Conservation (phyloP, 2,797 vertebrate species). For the Erpetoichthys calabaricus region DNA sequence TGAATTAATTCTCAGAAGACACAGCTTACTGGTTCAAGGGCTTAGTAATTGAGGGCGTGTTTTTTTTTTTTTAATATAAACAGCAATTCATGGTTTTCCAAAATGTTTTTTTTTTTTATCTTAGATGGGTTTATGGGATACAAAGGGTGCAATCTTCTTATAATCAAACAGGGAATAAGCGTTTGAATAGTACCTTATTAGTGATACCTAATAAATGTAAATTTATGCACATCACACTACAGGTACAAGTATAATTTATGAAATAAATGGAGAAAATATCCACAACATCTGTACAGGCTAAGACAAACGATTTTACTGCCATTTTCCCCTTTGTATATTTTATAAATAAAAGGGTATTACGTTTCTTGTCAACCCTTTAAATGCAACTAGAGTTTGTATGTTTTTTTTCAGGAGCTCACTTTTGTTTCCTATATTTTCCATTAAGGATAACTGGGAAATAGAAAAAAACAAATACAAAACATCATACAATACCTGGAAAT, state of each 20-base stretch:
- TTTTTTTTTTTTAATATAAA: slow-evolving; percentile 11
- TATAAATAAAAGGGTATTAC: not conserved
- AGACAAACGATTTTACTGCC: slow-evolving; percentile 11
- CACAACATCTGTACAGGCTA: slow-evolving; percentile 20
- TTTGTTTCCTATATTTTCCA: no score
- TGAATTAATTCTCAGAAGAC: slow-evolving; percentile 39
- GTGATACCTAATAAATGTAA: slow-evolving; percentile 20
- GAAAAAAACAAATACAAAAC: no score
- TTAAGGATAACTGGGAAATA: no score
- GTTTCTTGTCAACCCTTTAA: no score
- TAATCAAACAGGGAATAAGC: slow-evolving; percentile 17
- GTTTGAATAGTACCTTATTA: not conserved
- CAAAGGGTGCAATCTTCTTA: slow-evolving; percentile 19
- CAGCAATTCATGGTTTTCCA: slow-evolving; percentile 4
- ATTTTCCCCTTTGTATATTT: not conserved
- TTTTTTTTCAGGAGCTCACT: no score
- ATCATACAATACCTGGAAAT: no score
- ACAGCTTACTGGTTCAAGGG: slow-evolving; percentile 14
- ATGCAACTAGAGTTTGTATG: no score
- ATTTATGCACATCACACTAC: slow-evolving; percentile 25
- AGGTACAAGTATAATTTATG: slow-evolving; percentile 22
- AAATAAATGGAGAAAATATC: slow-evolving; percentile 21
- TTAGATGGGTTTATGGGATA: slow-evolving; percentile 20
- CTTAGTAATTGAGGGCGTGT: slow-evolving; percentile 12
- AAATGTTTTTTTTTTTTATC: slow-evolving; percentile 3